These are phyloP conservation scores for Coregonus ussuriensis DNA, from an alignment of 2,797 vertebrate genomes.

Conservation along the genomic window DNA sequence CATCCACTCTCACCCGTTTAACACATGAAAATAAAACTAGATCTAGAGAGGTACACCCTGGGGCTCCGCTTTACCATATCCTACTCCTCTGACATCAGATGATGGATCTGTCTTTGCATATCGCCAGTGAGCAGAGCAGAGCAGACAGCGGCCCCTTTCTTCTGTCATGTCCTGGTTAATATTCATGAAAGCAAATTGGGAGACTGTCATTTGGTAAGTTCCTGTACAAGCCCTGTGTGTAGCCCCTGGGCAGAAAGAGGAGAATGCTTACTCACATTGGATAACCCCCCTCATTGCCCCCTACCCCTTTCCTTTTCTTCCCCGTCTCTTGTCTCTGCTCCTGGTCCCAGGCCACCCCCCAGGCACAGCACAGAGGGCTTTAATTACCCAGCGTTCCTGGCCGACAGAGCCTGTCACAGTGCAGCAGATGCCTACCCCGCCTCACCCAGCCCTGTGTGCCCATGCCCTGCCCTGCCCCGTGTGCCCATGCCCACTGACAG, in stretches of 20 bases:
- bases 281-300: conserved; percentile 6
- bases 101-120: conserved; percentile 77
- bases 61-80: conserved; percentile 62
- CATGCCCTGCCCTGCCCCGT: conserved; percentile 7
- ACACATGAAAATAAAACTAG: conserved; percentile 73
- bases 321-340: conserved; percentile 50
- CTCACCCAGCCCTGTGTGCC: conserved; percentile 17
- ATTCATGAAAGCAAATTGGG: conserved; percentile 94
- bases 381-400: conserved; percentile 77
- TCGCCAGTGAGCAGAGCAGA: conserved; percentile 61
- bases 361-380: conserved; percentile 67
- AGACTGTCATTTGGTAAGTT: conserved; percentile 85
- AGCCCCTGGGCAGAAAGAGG: conserved; percentile 74
- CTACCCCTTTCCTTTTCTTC: conserved; percentile 20
- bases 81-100: conserved; percentile 73
- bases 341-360: conserved; percentile 52
- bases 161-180: conserved; percentile 80
- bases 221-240: conserved; percentile 73
- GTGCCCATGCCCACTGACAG: conserved; percentile 55
- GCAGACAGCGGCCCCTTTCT: conserved; percentile 64
- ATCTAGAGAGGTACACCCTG: conserved; percentile 56
- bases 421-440: conserved; percentile 38
- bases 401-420: conserved; percentile 62
- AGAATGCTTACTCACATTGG: conserved; percentile 73
- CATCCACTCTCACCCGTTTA: conserved; percentile 74